Base-by-base conservation (phyloP, 2,888 invertebrate species). In the Anodontia alba region DNA sequence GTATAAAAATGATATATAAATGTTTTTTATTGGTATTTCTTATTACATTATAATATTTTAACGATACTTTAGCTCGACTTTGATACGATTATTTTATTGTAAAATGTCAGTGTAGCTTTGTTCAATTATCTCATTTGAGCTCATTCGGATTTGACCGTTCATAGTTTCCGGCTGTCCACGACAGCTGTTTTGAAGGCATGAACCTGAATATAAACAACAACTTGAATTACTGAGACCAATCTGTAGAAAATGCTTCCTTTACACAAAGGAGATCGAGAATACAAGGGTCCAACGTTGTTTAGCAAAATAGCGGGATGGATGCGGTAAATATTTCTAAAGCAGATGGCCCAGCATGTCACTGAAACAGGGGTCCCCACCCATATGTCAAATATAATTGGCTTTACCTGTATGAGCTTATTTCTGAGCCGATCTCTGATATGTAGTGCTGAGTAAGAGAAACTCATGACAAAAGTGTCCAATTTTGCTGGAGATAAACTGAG, bases 231-330 rank as follows among this genome's bases (percentile, higher is more conserved):
- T 12, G 38, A 73, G 1, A 54, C 10, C 33, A 3, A n/a, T n/a
- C n/a, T n/a, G n/a, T n/a, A 1, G 23, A 87, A 42, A 38, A 95
- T 95, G 95, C 91, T 95, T 78, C 95, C 95, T 23, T 84, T 94
- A 76, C 94, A 94, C 78, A 88, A 91, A 68, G 90, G 93, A 78
- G 95, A 95, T 78, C 93, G 93, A 72, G 92, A 92, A 69, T 94
- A 93, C 81, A 92, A 91, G 74, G 91, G 91, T 31, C 91, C 93
- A 66, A 92, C 91, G 62, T 71, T 95, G 31, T 91, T 90, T 87
- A 94, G 95, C 80, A 93, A 93, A 81, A 72, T 94, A 8, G 84
- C 90, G 68, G 94, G 94, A 89, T 95, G 94, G 94, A 84, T 95
- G 83, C 92, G 95, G 95, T 95, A 91, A 87, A 29, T 15, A 69